Conservation (phyloP, 2,797 vertebrate genomes). For the Leptoclinus maculatus region DNA sequence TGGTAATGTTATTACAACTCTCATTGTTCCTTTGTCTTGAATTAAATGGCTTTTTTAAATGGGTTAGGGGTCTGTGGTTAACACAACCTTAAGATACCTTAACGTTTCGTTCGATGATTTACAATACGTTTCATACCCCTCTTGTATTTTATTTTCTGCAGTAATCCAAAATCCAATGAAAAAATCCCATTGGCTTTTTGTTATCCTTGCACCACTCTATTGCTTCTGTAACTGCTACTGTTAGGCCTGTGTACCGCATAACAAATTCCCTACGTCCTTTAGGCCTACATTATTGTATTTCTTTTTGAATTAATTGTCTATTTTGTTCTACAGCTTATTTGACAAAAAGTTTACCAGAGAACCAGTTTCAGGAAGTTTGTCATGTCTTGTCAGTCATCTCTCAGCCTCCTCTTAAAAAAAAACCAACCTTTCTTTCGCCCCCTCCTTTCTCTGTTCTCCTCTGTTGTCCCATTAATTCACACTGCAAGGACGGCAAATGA, state of each 20-base stretch:
- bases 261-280: not conserved
- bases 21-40: not conserved
- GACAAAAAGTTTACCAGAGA: not conserved
- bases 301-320: not conserved
- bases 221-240: not conserved
- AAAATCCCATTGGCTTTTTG: too few relatives aligned
- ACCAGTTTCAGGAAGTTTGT: conserved; percentile 14
- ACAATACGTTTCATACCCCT: not conserved
- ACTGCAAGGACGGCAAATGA: conserved; percentile 32
- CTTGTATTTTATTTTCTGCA: not conserved
- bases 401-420: conserved; percentile 11
- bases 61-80: not conserved
- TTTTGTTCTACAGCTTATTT: not conserved
- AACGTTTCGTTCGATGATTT: not conserved
- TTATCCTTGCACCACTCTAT: too few relatives aligned
- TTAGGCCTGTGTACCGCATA: not conserved
- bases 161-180: too few relatives aligned
- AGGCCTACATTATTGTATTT: not conserved
- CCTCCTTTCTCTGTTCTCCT: conserved; percentile 6
- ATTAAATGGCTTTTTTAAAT: too few relatives aligned
- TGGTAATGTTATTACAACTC: not conserved
- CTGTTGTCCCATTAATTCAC: conserved; percentile 39
- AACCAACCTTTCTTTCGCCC: not conserved
- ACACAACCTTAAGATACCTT: not conserved
- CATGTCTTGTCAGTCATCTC: conserved; percentile 7